Evolutionary conservation across 2,797 vertebrate genomes (phyloP).

Genomic region (Pagetopsis macropterus): DNA sequence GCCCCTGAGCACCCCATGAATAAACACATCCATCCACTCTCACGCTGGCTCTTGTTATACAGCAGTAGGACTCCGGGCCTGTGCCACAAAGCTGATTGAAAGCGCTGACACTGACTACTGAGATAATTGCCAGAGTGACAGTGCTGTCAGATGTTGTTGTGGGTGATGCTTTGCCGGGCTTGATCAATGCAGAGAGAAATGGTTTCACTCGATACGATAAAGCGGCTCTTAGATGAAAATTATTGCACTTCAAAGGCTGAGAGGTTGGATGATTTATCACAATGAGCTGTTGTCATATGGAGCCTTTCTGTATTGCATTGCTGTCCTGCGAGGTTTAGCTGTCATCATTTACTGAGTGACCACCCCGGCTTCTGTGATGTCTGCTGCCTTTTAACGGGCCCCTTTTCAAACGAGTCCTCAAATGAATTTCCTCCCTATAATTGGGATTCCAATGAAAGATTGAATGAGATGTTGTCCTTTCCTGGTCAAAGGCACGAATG

Average conservation of each 20-base stretch:
- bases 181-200: constrained; percentile 68
- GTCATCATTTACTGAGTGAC: constrained; percentile 64
- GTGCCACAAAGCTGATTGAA: constrained; percentile 71
- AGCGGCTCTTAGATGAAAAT: constrained; percentile 69
- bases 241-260: constrained; percentile 69
- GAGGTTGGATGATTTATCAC: constrained; percentile 71
- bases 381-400: constrained; percentile 52
- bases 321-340: constrained; percentile 65
- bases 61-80: constrained; percentile 58
- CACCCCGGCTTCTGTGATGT: constrained; percentile 53
- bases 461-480: constrained; percentile 47
- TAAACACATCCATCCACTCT: constrained; percentile 40
- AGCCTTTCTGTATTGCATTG: constrained; percentile 56
- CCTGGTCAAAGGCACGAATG: constrained; percentile 28
- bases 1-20: constrained; percentile 11
- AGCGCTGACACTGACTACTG: constrained; percentile 66
- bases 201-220: constrained; percentile 69
- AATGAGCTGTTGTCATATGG: constrained; percentile 66
- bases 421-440: constrained; percentile 55
- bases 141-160: constrained; percentile 69
- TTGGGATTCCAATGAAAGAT: constrained; percentile 55
- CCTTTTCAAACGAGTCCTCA: constrained; percentile 46
- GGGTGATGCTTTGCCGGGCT: constrained; percentile 62
- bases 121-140: constrained; percentile 72
- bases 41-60: constrained; percentile 24